These are phyloP conservation scores for Pelosia muscerda DNA, from an alignment of 2,888 invertebrate genomes.

Conservation along the genomic window DNA sequence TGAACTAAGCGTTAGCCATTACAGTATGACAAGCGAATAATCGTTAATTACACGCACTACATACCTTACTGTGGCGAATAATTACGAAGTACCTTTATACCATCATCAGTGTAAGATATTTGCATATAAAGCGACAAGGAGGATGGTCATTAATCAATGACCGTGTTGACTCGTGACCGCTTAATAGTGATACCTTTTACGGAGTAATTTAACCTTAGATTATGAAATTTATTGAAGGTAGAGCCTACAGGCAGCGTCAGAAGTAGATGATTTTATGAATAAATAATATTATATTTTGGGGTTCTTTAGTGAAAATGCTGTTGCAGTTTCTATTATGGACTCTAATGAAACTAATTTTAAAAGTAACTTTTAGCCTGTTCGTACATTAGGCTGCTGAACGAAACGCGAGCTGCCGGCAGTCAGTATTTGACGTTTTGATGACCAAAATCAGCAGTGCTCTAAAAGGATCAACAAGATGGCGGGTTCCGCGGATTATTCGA, in stretches of 20 bases:
- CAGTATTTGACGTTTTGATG: no score
- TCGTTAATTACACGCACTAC: constrained; percentile 22
- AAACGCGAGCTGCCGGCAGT: no score
- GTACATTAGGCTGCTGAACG: no score
- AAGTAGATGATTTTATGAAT: background rate
- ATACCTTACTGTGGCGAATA: constrained; percentile 15
- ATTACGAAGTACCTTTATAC: constrained; percentile 15
- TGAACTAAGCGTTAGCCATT: background rate
- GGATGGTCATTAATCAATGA: constrained; percentile 26
- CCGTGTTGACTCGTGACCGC: constrained; percentile 36
- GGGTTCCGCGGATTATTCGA: no score
- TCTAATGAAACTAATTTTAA: no score
- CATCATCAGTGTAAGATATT: constrained; percentile 27
- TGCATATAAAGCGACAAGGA: constrained; percentile 29
- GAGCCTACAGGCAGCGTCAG: background rate
- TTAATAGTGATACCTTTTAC: constrained; percentile 30
- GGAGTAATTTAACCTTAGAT: constrained; percentile 25
- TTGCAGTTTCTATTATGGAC: no score
- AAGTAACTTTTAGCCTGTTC: no score
- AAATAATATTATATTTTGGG: no score
- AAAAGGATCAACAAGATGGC: no score
- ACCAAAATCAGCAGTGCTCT: no score
- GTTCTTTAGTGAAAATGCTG: no score
- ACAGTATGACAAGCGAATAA: constrained; percentile 4
- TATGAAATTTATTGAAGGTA: constrained; percentile 8